Evolutionary conservation across 37 sponge, comb jelly and placozoan species (phyloP).

Genomic region (Spongilla lacustris): DNA sequence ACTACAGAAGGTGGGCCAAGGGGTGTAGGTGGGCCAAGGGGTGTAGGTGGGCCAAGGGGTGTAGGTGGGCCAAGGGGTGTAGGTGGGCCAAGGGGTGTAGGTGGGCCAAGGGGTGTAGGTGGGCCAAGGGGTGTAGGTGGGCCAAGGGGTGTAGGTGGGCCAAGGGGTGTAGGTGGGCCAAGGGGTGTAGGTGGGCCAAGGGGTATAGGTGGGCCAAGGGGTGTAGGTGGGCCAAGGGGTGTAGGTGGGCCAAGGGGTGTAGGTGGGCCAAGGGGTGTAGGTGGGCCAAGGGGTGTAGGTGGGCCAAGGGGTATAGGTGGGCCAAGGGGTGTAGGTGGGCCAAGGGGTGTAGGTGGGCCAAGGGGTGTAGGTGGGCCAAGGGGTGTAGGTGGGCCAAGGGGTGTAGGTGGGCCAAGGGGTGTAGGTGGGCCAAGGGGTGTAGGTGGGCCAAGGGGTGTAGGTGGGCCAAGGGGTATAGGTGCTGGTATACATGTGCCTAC

Average conservation of each 20-base stretch:
- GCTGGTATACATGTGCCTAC: no score
- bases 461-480: background rate
- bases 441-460: background rate
- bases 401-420: slow-evolving; percentile 32
- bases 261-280: background rate
- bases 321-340: background rate
- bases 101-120: background rate
- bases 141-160: background rate
- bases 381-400: background rate
- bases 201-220: background rate
- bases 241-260: background rate
- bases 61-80: background rate
- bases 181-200: background rate
- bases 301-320: slow-evolving; percentile 19
- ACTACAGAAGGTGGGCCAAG: slow-evolving; percentile 40
- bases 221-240: slow-evolving; percentile 32
- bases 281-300: background rate
- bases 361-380: background rate
- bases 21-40: background rate
- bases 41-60: background rate
- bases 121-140: slow-evolving; percentile 11
- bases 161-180: no score
- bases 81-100: background rate
- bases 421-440: background rate
- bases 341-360: no score